These are phyloP conservation scores for Huso huso DNA, from an alignment of 2,797 vertebrate species.

Conservation along the genomic window DNA sequence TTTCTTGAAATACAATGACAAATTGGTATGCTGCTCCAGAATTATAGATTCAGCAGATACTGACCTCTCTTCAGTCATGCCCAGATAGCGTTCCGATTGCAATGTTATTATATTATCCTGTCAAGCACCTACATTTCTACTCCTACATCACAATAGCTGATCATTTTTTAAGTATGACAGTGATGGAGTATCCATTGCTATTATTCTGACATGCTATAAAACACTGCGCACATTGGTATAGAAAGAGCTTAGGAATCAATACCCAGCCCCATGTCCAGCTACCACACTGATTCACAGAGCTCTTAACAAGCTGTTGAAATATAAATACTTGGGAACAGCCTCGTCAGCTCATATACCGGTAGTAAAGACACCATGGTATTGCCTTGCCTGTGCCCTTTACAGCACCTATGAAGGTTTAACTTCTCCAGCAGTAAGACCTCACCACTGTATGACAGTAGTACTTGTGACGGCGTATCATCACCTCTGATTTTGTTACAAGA, in stretches of 20 bases:
- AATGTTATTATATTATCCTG: slow-evolving; percentile 67
- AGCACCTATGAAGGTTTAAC: not conserved
- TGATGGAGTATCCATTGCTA: slow-evolving; percentile 69
- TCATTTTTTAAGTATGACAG: slow-evolving; percentile 76
- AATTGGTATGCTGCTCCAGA: slow-evolving; percentile 12
- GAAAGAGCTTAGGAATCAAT: slow-evolving; percentile 73
- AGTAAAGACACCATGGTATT: slow-evolving; percentile 9
- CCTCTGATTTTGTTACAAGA: no score
- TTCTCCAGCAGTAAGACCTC: no score
- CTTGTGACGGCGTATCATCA: no score
- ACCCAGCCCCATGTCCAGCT: slow-evolving; percentile 61
- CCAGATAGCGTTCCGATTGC: slow-evolving; percentile 68
- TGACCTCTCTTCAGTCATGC: slow-evolving; percentile 40
- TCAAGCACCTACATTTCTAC: slow-evolving; percentile 72
- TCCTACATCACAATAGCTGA: slow-evolving; percentile 69
- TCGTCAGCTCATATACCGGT: slow-evolving; percentile 9
- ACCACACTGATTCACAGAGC: slow-evolving; percentile 56
- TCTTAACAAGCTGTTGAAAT: slow-evolving; percentile 69
- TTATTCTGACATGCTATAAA: slow-evolving; percentile 76
- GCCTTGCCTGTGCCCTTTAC: not conserved
- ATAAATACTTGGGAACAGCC: slow-evolving; percentile 53
- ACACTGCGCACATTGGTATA: slow-evolving; percentile 69
- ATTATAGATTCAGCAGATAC: slow-evolving; percentile 20
- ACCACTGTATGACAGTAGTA: no score
- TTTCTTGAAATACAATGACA: slow-evolving; percentile 17